Base-by-base conservation (phyloP, 2,888 invertebrate genomes). In the Papilio gigon region DNA sequence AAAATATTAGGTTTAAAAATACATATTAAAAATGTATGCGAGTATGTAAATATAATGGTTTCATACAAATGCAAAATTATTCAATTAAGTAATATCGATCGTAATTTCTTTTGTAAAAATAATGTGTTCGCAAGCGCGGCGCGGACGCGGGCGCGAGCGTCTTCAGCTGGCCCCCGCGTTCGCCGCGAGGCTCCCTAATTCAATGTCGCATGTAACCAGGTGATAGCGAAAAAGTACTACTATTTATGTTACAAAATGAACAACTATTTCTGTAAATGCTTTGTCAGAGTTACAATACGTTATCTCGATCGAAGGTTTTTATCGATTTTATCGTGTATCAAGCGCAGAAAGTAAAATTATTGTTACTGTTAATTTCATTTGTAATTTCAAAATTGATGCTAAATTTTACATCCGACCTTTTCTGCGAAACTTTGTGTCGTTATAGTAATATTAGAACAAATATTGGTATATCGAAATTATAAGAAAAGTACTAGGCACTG, bases 141-240 rank as follows among this genome's bases (percentile, higher is more conserved):
- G 42, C 56, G 50, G 44, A 58, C 58, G 56, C 17, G 17, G 12
- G 47, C 61, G 42, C 56, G 50, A 44, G 63, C 58, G 56, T 14
- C n/a, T 33, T 47, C 63, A 35, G 25, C 40, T 58, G 63, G 22
- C n/a, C n/a, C 2, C 20, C 4, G 12, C 20, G 22, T 35, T n/a
- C 25, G 42, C 40, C 30, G 3, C 35, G 35, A 20, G n/a, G 20
- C 22, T 12, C 25, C 47, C 44, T 59, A 63, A 47, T 64, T 68
- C 68, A 59, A 63, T 64, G 68, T 59, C 63, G n/a, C 12, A 5
- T 27, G 42, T 63, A 12, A 44, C 30, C 68, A 68, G 63, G 33
- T 68, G 67, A 60, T 67, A 61, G 35, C 20, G 59, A 37, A 50
- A 67, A 58, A 35, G 35, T 56, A 25, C 17, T 11, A 63, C 22